Conservation (phyloP, 2,797 vertebrate genomes). For the Tiaroga cobitis region DNA sequence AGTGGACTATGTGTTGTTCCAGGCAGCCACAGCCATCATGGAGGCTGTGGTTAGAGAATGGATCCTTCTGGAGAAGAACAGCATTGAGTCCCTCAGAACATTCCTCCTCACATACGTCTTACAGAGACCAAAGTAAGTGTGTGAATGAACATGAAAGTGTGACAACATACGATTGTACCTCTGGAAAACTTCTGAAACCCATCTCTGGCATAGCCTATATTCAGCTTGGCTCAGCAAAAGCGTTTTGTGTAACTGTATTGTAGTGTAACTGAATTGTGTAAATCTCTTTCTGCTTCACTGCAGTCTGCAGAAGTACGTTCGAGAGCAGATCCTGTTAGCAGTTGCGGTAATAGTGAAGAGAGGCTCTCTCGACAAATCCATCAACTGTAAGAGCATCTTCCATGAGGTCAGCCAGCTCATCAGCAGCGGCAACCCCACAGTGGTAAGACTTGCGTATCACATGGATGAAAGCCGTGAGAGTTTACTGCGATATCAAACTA, state of each 20-base stretch:
- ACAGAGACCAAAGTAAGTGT: slow-evolving; percentile 94
- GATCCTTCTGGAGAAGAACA: slow-evolving; percentile 95
- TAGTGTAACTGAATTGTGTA: not conserved
- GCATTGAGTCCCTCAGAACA: slow-evolving; percentile 94
- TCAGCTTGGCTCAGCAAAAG: not conserved
- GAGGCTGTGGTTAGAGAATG: slow-evolving; percentile 98
- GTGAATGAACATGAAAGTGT: not conserved
- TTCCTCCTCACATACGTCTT: slow-evolving; percentile 99
- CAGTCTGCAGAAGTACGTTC: slow-evolving; percentile 97
- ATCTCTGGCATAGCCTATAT: not conserved
- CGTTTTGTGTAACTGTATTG: too few species aligned
- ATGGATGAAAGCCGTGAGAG: not conserved
- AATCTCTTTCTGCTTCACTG: slow-evolving; percentile 46
- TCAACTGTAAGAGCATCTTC: slow-evolving; percentile 97
- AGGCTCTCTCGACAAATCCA: slow-evolving; percentile 95
- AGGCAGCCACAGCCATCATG: slow-evolving; percentile 98
- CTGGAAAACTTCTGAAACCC: not conserved
- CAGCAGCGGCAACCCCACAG: slow-evolving; percentile 94
- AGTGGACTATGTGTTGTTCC: slow-evolving; percentile 99
- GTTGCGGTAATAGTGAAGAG: slow-evolving; percentile 98
- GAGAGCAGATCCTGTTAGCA: slow-evolving; percentile 97
- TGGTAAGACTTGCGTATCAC: slow-evolving; percentile 81
- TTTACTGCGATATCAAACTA: not conserved
- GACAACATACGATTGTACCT: not conserved
- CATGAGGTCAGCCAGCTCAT: slow-evolving; percentile 97